Percentiles rank a stretch among this genome's conserved stretches.
These are phyloP conservation scores for Suillia variegata DNA, from an alignment of 2,888 invertebrate genomes.

Conservation along the genomic window DNA sequence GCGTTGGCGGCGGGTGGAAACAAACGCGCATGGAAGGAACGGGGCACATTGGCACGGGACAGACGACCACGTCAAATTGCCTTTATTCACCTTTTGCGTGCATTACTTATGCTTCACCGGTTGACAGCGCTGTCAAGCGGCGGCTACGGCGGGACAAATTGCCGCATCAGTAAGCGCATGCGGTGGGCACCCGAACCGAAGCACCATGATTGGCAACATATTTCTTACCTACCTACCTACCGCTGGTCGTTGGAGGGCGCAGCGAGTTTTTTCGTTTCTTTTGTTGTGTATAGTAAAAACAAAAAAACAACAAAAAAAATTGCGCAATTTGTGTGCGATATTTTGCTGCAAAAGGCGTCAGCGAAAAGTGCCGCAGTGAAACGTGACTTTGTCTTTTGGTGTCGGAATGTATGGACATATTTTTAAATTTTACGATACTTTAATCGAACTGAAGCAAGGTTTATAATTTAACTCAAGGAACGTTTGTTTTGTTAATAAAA, in stretches of 20 bases:
- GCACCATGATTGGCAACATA: too few relatives aligned
- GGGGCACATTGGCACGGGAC: background rate
- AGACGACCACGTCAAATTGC: constrained; percentile 6
- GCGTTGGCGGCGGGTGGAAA: background rate
- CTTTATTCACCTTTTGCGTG: constrained; percentile 1
- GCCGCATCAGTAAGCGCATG: background rate
- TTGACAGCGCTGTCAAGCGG: background rate
- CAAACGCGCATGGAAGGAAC: background rate
- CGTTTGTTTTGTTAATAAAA: too few relatives aligned
- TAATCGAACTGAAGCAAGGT: too few relatives aligned
- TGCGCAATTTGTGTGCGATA: background rate
- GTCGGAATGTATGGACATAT: too few relatives aligned
- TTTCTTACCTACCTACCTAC: too few relatives aligned
- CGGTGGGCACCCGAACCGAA: background rate
- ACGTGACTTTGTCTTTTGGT: constrained; percentile 1
- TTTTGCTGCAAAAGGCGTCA: background rate
- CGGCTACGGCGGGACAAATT: background rate
- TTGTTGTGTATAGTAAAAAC: background rate
- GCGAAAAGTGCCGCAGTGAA: background rate
- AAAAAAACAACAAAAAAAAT: background rate
- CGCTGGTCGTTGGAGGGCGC: background rate
- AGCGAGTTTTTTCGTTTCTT: background rate
- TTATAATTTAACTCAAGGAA: too few relatives aligned
- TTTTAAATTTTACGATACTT: too few relatives aligned
- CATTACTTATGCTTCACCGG: background rate